phyloP scores from a whole-genome alignment of 2,797 vertebrate species.

The Natrix natrix region DNA sequence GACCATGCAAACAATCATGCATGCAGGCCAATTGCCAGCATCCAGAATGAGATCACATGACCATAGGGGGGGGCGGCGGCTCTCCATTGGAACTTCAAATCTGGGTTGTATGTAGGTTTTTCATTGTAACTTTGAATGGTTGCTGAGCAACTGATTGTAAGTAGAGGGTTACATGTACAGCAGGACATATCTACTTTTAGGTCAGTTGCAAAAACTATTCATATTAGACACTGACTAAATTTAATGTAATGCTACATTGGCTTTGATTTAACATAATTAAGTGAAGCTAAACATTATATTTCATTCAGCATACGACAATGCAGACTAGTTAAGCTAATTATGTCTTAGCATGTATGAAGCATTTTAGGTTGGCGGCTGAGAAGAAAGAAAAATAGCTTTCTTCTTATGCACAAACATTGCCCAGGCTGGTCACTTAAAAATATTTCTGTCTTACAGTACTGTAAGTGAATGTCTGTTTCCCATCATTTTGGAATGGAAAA shows the following conservation, averaged over 20 bases:
- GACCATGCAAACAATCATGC: background rate
- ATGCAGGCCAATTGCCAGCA: background rate
- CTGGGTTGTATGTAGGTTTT: background rate
- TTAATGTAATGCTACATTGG: background rate
- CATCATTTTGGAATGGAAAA: background rate
- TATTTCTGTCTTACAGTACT: background rate
- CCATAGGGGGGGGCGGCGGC: accelerated
- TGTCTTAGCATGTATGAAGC: background rate
- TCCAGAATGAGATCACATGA: background rate
- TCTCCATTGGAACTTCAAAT: background rate
- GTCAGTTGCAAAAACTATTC: background rate
- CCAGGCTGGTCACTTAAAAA: background rate
- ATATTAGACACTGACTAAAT: background rate
- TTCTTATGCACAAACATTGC: background rate
- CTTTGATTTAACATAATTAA: background rate
- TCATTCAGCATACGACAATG: background rate
- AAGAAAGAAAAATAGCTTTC: background rate
- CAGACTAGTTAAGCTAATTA: background rate
- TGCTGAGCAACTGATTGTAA: background rate
- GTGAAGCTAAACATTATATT: background rate
- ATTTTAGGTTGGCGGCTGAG: background rate
- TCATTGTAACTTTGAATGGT: background rate
- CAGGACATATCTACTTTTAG: background rate
- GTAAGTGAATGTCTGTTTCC: background rate
- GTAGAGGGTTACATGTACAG: background rate